A percentile compares a stretch with the other conserved stretches of the same genome.
Evolutionary conservation across 2,888 invertebrate genomes (phyloP).

Genomic region (Adineta ricciae): DNA sequence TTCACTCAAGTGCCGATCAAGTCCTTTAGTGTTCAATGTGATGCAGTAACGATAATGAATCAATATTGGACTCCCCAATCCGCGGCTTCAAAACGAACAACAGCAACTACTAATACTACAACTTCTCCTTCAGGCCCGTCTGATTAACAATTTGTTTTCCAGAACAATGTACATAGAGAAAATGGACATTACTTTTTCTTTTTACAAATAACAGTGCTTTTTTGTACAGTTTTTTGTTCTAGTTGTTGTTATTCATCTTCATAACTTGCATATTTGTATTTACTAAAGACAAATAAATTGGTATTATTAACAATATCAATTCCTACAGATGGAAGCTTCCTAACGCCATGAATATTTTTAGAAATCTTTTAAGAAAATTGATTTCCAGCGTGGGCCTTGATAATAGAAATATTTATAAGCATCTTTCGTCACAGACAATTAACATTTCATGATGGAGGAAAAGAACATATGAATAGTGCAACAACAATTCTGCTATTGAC

Average conservation of each 20-base stretch:
- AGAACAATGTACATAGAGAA: background rate
- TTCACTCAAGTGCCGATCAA: slow-evolving; percentile 31
- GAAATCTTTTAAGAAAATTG: no score
- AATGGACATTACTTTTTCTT: background rate
- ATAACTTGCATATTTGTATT: background rate
- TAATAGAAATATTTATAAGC: no score
- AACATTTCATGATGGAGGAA: no score
- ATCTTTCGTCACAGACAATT: no score
- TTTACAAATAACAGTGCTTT: background rate
- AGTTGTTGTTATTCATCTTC: background rate
- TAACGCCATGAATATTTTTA: no score
- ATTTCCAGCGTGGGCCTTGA: no score
- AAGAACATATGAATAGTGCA: no score
- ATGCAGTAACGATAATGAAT: slow-evolving; percentile 31
- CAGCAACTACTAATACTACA: background rate
- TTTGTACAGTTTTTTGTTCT: slow-evolving; percentile 8
- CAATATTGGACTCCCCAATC: slow-evolving; percentile 19
- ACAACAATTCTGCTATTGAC: no score
- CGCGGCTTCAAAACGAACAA: background rate
- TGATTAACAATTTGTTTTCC: background rate
- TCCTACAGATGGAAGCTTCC: background rate
- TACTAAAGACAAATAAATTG: background rate
- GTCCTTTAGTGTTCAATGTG: slow-evolving; percentile 33
- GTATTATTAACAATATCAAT: background rate
- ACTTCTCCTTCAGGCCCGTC: background rate